Evolutionary conservation across 1,140 invertebrate genomes (phyloP).

Genomic region (Bombus waltoni): DNA sequence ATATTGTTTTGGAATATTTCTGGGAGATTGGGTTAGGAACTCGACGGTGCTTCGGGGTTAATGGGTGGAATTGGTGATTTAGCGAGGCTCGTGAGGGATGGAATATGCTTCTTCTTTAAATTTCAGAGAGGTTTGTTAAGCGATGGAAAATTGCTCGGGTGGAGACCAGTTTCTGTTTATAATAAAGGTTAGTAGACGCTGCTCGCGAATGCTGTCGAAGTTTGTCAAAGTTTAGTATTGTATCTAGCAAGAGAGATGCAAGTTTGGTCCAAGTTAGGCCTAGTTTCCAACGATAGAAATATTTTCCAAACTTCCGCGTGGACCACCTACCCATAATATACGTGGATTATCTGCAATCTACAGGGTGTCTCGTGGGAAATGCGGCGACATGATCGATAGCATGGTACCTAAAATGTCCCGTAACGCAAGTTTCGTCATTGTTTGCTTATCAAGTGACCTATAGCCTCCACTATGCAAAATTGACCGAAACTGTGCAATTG

Average conservation of each 20-base stretch:
- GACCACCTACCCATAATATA: too few relatives aligned
- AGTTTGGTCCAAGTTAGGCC: background rate
- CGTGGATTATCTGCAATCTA: too few relatives aligned
- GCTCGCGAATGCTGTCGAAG: too few relatives aligned
- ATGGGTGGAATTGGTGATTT: too few relatives aligned
- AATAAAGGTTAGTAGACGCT: too few relatives aligned
- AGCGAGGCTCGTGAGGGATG: accelerated
- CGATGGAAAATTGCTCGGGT: accelerated
- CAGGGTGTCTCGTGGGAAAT: background rate
- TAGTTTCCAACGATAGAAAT: background rate
- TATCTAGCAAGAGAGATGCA: background rate
- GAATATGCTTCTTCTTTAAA: too few relatives aligned
- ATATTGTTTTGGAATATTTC: background rate
- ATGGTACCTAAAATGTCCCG: background rate
- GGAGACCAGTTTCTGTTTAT: too few relatives aligned
- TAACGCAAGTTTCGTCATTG: background rate
- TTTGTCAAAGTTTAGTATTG: too few relatives aligned
- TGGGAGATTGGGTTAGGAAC: too few relatives aligned
- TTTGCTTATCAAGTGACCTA: background rate
- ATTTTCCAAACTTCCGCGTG: background rate
- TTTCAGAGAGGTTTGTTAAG: too few relatives aligned
- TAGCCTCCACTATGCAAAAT: background rate
- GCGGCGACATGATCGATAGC: background rate
- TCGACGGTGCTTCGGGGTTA: too few relatives aligned
- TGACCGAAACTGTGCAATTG: background rate